These are phyloP conservation scores for Catalaphyllia jardinei DNA, from an alignment of 64 coral and sea anemone genomes.

Conservation along the genomic window DNA sequence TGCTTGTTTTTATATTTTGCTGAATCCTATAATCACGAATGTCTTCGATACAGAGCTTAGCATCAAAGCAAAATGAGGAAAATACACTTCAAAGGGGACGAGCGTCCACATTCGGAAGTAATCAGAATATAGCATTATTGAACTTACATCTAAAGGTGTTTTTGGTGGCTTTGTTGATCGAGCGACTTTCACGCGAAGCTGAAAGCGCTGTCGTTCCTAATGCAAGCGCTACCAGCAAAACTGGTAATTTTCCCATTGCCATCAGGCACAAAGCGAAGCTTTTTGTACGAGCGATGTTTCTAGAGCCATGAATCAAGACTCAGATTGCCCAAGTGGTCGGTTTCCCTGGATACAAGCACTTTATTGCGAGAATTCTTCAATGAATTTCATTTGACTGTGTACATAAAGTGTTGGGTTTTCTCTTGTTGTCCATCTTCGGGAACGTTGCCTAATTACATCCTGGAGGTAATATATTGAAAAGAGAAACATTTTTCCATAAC, in stretches of 20 bases:
- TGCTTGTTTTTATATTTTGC: too few relatives aligned
- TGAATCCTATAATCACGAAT: too few relatives aligned
- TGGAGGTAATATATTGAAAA: not conserved
- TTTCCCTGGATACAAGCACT: slow-evolving; percentile 14
- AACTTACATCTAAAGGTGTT: slow-evolving; percentile 22
- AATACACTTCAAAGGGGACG: not conserved
- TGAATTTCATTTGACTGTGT: not conserved
- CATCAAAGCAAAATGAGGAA: too few relatives aligned
- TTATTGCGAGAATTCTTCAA: not conserved
- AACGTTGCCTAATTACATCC: not conserved
- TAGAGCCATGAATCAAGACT: not conserved
- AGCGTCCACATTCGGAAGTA: not conserved
- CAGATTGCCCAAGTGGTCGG: not conserved
- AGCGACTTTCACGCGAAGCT: not conserved
- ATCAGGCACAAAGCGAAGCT: not conserved
- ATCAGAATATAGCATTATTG: not conserved
- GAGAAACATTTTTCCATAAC: not conserved
- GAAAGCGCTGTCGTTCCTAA: not conserved
- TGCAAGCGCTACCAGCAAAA: not conserved
- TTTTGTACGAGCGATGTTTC: not conserved
- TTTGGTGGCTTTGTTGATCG: not conserved
- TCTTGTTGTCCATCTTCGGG: not conserved
- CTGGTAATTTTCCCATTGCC: not conserved
- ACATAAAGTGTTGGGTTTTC: not conserved
- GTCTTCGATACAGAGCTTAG: too few relatives aligned